phyloP scores from a whole-genome alignment of 2,113 vertebrate species.

The Boulengeromyrus knoepffleri region DNA sequence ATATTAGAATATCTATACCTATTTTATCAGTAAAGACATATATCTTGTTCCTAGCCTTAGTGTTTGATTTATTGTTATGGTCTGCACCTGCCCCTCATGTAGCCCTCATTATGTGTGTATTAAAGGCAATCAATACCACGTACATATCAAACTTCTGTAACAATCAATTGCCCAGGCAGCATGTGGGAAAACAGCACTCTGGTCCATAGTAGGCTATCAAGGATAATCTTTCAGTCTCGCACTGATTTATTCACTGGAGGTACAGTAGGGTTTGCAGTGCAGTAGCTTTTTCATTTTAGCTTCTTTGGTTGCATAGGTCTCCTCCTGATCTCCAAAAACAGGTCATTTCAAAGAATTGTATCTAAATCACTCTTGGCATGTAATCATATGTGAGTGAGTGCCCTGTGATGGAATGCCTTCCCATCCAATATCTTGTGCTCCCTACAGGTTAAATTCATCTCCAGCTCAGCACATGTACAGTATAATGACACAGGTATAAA shows the following conservation, averaged over 20 bases:
- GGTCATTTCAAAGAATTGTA: not conserved
- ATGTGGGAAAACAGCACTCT: not conserved
- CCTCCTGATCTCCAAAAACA: not conserved
- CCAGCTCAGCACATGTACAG: too few relatives aligned
- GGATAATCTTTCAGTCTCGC: not conserved
- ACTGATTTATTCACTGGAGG: not conserved
- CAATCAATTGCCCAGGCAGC: not conserved
- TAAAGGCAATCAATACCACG: not conserved
- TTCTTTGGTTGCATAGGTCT: not conserved
- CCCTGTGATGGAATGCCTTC: not conserved
- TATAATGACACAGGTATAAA: not conserved
- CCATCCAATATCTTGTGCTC: not conserved
- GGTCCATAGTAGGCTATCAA: not conserved
- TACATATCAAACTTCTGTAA: not conserved
- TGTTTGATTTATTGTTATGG: not conserved
- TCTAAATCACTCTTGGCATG: not conserved
- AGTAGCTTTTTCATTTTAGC: not conserved
- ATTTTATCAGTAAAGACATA: not conserved
- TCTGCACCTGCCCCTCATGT: not conserved
- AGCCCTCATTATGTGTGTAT: not conserved
- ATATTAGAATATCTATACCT: not conserved
- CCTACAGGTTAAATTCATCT: not conserved
- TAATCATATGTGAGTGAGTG: not conserved
- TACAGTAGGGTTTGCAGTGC: not conserved
- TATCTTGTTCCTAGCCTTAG: not conserved